phyloP scores from a whole-genome alignment of 2,113 vertebrate species.

The Poecilia latipinna region DNA sequence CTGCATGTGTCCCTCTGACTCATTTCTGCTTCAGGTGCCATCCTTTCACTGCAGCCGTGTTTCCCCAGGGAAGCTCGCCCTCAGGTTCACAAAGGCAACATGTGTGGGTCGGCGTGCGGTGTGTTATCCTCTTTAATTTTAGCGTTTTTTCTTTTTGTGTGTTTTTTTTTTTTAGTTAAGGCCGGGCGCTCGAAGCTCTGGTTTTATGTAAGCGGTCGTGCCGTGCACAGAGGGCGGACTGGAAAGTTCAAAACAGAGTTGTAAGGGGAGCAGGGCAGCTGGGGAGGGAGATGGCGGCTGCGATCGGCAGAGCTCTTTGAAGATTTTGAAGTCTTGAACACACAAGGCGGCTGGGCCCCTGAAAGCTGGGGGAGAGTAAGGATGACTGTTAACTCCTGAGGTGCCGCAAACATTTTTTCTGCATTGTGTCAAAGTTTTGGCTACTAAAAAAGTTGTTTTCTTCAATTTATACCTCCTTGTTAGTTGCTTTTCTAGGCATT shows the following conservation, averaged over 20 bases:
- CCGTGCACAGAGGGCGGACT: conserved; percentile 23
- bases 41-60: conserved; percentile 74
- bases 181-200: conserved; percentile 4
- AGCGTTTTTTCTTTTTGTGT: conserved; percentile 13
- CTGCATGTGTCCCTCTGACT: conserved; percentile 78
- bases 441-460: background rate
- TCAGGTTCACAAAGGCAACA: conserved; percentile 55
- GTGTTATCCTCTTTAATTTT: conserved; percentile 56
- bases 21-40: conserved; percentile 74
- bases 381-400: conserved; percentile 67
- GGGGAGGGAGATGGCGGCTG: conserved; percentile 65
- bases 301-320: conserved; percentile 84
- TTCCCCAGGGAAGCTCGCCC: conserved; percentile 58
- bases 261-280: conserved; percentile 76
- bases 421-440: background rate
- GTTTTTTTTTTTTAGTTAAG: background rate
- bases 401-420: conserved; percentile 36
- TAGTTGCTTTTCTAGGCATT: background rate
- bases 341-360: conserved; percentile 85
- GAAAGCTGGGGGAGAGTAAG: conserved; percentile 65
- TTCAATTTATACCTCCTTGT: background rate
- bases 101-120: conserved; percentile 46
- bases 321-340: conserved; percentile 89
- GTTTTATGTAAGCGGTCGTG: conserved; percentile 29
- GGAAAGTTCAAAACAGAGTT: conserved; percentile 62